Evolutionary conservation across 1,140 invertebrate species (phyloP), one percentile per base, ranked within the genome.

Genomic region (Chlorops oryzae): DNA sequence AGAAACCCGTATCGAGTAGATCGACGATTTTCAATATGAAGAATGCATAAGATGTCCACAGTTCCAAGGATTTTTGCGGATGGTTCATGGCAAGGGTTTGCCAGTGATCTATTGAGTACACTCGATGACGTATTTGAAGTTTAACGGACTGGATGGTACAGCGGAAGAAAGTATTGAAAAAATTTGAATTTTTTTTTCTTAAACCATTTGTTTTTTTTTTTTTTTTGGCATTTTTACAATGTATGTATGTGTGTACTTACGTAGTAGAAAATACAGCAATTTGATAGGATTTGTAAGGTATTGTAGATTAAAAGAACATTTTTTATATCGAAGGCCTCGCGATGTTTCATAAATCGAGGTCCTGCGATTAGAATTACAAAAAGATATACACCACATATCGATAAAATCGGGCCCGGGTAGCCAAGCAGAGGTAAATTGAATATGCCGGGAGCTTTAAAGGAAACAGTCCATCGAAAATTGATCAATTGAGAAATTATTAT

Each of bases 271-370:
- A 61, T 0, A 1, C 5, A 1, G 0, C 6, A 10, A 45, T 66
- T 66, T 17, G 58, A 55, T 2, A 54, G 6, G 7, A 67, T 81
- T 73, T 90, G 84, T 3, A 79, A 65, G 3, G 84, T 72, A 59
- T 95, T 93, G 69, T 95, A 96, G 5, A 83, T 45, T 9, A 88
- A 79, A 25, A 94, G 78, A 0, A 81, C 61, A 20, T 78, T 37
- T 51, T 83, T 86, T 6, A 95, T 71, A 23, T 86, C 76, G 55
- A 83, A 91, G 0, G 91, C 86, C 63, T 89, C 84, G 43, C 84
- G 78, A 53, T 88, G 78, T 55, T 81, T 78, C 92, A 96, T 96
- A 50, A 84, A 84, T 28, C 72, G 77, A 1, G 87, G 88, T 1
- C 90, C 90, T 12, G 75, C 63, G 39, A 56, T 55, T 0, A 64